phyloP scores from a whole-genome alignment of 2,797 vertebrate species.

The Paedocypris micromegethes region DNA sequence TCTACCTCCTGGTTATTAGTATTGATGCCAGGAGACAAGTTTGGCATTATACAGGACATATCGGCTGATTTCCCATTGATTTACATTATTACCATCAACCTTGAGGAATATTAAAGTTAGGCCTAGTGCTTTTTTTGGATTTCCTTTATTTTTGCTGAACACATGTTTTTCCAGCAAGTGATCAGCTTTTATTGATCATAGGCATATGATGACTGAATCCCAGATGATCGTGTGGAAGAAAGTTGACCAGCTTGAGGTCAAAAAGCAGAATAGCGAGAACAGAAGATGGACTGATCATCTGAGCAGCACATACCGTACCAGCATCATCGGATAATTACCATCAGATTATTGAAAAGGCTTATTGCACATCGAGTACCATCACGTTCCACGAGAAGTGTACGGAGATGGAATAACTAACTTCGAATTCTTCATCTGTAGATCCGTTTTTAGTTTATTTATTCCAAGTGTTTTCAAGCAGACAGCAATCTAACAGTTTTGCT shows the following conservation, averaged over 20 bases:
- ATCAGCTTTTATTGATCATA: too few relatives aligned
- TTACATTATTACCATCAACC: slow-evolving; percentile 17
- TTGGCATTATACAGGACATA: slow-evolving; percentile 12
- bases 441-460: slow-evolving; percentile 19
- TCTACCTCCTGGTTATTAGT: slow-evolving; percentile 30
- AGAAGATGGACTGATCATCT: slow-evolving; percentile 13
- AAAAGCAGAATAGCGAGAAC: background rate
- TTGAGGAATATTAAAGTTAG: background rate
- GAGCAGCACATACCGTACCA: background rate
- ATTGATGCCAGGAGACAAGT: slow-evolving; percentile 21
- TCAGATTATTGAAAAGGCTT: slow-evolving; percentile 11
- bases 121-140: background rate
- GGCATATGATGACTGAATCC: too few relatives aligned
- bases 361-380: slow-evolving; percentile 1
- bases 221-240: too few relatives aligned
- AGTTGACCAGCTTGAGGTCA: background rate
- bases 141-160: too few relatives aligned
- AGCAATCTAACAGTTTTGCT: slow-evolving; percentile 11
- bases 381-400: background rate
- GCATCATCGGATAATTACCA: background rate
- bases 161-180: too few relatives aligned
- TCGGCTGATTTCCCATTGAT: slow-evolving; percentile 25
- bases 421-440: slow-evolving; percentile 23
- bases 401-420: slow-evolving; percentile 10
- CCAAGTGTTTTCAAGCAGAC: slow-evolving; percentile 36